These are phyloP conservation scores for Peromyscus melanophrys DNA, from an alignment of 2,797 vertebrate genomes.

Conservation along the genomic window DNA sequence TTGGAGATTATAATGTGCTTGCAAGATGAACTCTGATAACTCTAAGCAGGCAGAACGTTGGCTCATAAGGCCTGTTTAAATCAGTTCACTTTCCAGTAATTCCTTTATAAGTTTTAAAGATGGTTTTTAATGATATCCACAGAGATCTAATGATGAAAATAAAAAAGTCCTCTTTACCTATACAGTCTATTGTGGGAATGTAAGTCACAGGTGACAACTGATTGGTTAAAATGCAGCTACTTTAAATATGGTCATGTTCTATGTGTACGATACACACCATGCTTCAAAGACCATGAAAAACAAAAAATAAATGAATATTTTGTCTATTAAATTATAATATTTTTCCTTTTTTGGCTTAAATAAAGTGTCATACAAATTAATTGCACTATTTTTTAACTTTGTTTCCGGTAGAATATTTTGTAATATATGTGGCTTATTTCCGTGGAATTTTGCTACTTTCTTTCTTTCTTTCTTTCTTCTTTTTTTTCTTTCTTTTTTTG, in stretches of 20 bases:
- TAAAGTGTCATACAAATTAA: too few species aligned
- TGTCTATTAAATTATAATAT: not conserved
- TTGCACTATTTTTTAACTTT: not conserved
- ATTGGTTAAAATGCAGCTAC: not conserved
- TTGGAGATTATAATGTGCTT: not conserved
- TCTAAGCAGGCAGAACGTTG: not conserved
- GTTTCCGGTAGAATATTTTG: not conserved
- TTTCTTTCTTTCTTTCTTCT: too few species aligned
- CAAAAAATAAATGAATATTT: not conserved
- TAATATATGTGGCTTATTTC: not conserved
- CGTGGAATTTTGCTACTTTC: not conserved
- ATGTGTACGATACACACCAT: not conserved
- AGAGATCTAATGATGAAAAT: not conserved
- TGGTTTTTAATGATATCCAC: not conserved
- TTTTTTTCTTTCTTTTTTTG: too few species aligned
- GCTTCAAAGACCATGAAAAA: slow-evolving; percentile 34
- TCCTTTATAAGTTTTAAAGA: not conserved
- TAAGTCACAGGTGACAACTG: not conserved
- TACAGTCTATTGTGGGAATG: not conserved
- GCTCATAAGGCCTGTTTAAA: not conserved
- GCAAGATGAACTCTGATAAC: not conserved
- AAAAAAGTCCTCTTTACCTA: not conserved
- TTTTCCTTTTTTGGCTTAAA: not conserved
- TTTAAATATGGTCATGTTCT: accelerated
- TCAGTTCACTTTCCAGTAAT: not conserved